A percentile compares a stretch with the other conserved stretches of the same genome.
These are phyloP conservation scores for Hyperoplus lanceolatus DNA, from an alignment of 2,797 vertebrate species.

Conservation along the genomic window DNA sequence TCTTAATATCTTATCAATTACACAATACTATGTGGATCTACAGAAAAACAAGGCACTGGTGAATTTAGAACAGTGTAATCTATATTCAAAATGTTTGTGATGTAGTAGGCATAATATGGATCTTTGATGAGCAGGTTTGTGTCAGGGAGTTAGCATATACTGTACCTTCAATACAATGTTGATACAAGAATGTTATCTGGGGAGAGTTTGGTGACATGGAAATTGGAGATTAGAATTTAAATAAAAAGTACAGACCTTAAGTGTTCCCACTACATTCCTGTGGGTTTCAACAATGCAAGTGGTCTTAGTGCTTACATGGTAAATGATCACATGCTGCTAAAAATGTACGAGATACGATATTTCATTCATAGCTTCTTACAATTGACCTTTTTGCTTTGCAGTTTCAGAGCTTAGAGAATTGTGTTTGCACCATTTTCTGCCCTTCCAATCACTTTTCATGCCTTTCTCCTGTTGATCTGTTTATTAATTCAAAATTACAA, in stretches of 20 bases:
- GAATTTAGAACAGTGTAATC: background rate
- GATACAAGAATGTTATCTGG: background rate
- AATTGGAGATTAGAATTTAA: background rate
- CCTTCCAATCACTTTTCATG: background rate
- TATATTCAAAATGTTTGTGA: background rate
- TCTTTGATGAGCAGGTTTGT: background rate
- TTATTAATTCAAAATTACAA: conserved; percentile 56
- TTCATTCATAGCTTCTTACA: conserved; percentile 28
- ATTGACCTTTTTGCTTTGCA: background rate
- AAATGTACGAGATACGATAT: conserved; percentile 25
- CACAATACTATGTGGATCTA: no score
- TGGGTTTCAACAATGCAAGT: background rate
- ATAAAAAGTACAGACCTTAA: background rate
- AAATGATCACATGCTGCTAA: conserved; percentile 65
- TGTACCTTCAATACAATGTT: background rate
- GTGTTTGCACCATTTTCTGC: background rate
- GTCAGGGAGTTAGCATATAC: background rate
- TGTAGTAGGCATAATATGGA: background rate
- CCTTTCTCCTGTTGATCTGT: conserved; percentile 27
- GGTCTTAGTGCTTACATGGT: background rate
- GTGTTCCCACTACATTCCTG: background rate
- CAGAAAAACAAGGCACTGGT: background rate
- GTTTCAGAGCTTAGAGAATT: background rate
- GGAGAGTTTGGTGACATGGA: background rate
- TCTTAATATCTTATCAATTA: no score